phyloP scores from a whole-genome alignment of 2,888 invertebrate genomes.

The Vanessa cardui region DNA sequence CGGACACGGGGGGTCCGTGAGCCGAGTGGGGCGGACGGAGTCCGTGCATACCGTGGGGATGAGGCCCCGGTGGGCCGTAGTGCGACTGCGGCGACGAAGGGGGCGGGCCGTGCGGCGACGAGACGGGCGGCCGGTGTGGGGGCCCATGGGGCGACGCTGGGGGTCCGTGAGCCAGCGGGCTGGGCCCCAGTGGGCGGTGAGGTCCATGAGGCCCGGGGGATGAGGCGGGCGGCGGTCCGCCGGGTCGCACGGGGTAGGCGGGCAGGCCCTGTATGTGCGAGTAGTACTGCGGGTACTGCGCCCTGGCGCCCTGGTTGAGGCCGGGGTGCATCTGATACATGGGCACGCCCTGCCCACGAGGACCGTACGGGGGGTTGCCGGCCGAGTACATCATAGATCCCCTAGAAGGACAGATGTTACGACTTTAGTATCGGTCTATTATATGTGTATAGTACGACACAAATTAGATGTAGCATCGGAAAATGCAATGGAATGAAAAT shows the following conservation, averaged over 20 bases:
- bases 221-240: constrained; percentile 26
- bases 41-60: constrained; percentile 22
- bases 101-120: constrained; percentile 38
- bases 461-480: too few species aligned
- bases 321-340: constrained; percentile 54
- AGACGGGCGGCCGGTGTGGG: constrained; percentile 28
- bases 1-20: constrained; percentile 31
- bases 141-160: constrained; percentile 40
- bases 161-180: constrained; percentile 15
- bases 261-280: constrained; percentile 47
- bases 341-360: constrained; percentile 51
- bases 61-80: not conserved
- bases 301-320: constrained; percentile 36
- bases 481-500: too few species aligned
- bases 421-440: not conserved
- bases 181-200: constrained; percentile 17
- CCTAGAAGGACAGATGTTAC: constrained; percentile 45
- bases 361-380: constrained; percentile 56
- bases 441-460: too few species aligned
- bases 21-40: constrained; percentile 31
- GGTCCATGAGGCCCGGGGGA: constrained; percentile 38
- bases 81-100: constrained; percentile 10
- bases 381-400: constrained; percentile 72
- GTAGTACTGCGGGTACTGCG: constrained; percentile 63
- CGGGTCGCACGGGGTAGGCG: constrained; percentile 45